Base-by-base conservation (phyloP, 2,888 invertebrate species). In the Eupelmus urozonus region DNA sequence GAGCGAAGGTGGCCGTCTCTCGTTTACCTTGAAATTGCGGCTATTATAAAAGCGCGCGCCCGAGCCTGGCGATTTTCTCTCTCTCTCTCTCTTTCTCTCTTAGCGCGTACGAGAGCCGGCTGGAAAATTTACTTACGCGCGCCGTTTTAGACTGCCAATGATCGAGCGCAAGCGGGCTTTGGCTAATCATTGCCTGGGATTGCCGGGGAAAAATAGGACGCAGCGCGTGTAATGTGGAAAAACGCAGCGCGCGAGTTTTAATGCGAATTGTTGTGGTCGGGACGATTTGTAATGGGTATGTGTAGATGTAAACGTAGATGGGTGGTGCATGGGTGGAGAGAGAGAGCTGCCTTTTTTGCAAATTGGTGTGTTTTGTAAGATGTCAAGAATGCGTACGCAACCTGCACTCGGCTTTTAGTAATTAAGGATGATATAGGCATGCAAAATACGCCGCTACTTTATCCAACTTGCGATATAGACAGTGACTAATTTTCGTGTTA, bases 21-120 rank as follows among this genome's bases (percentile, higher is more conserved):
- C 73, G 78, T 73, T 78, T 69, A 73, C 78, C 78, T 78, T 73
- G 78, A 78, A 78, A 78, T 69, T 73, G 73, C 66, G 63, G 55
- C 63, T 63, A 78, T 73, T 73, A 77, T 67, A 72, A 71, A 72
- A 66, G 62, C 23, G 55, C 51, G 55, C 60, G 67, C 57, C 45
- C 49, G 60, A 29, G 53, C 59, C 27, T 27, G 59, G 67, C 45
- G 51, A 75, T 75, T 60, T 53, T 67, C 74, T 66, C 74, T 34
- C 34, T 13, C 13, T 29, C 16, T 1, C 16, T 45, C 49, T 49
- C n/a, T 49, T n/a, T 49, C 49, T 49, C 13, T 49, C 16, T 49
- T 49, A 18, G 20, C 53, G 55, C 25, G 66, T 16, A 27, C 27
- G 63, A n/a, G n/a, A n/a, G n/a, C n/a, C n/a, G n/a, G n/a, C n/a